Evolutionary conservation across 2,888 invertebrate species (phyloP).

Genomic region (Fabriciana adippe): DNA sequence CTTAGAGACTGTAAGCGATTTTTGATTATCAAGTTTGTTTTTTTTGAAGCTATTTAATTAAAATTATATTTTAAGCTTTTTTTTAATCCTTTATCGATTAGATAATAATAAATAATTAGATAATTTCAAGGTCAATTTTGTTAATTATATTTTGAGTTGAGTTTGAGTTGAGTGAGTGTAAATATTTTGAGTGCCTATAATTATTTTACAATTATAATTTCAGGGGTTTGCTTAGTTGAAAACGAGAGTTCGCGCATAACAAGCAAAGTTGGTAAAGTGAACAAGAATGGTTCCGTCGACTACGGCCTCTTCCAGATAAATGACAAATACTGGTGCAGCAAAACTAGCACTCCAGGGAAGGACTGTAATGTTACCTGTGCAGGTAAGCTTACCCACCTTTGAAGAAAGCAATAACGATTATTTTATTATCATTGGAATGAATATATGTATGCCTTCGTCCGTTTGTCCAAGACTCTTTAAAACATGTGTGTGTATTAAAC

Average conservation of each 20-base stretch:
- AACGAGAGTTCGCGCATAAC: conserved; percentile 71
- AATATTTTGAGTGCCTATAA: too few relatives aligned
- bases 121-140: too few relatives aligned
- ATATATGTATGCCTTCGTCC: background rate
- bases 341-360: conserved; percentile 57
- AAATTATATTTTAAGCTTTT: background rate
- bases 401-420: too few relatives aligned
- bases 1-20: conserved; percentile 57
- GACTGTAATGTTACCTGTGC: conserved; percentile 67
- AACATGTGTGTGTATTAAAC: too few relatives aligned
- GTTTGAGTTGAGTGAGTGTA: too few relatives aligned
- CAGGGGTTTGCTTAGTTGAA: conserved; percentile 76
- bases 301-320: conserved; percentile 79
- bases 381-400: conserved; percentile 44
- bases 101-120: too few relatives aligned
- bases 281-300: conserved; percentile 76
- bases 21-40: conserved; percentile 10
- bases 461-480: too few relatives aligned
- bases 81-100: too few relatives aligned
- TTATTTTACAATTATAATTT: conserved; percentile 20
- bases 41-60: background rate
- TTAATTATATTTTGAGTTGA: too few relatives aligned
- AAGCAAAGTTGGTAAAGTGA: conserved; percentile 59
- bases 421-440: too few relatives aligned
- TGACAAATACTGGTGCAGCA: conserved; percentile 72